phyloP scores from a whole-genome alignment of 2,888 invertebrate species.

The Diaperis boleti region DNA sequence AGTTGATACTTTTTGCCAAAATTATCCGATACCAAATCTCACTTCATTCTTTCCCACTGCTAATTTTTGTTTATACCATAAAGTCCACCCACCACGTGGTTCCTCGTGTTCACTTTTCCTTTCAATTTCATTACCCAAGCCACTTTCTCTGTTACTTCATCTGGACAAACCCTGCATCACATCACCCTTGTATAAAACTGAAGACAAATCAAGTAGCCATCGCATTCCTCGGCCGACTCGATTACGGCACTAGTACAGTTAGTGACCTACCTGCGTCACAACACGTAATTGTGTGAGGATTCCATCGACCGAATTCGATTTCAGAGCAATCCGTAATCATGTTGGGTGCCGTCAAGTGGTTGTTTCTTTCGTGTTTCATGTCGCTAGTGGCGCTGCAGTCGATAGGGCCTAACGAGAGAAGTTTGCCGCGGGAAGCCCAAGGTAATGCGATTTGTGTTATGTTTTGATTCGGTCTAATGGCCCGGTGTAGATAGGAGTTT shows the following conservation, averaged over 20 bases:
- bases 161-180: conserved; percentile 47
- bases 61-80: neutral
- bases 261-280: conserved; percentile 53
- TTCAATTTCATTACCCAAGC: conserved; percentile 41
- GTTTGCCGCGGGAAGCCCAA: conserved; percentile 57
- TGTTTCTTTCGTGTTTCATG: conserved; percentile 69
- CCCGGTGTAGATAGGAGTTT: conserved; percentile 71
- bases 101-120: conserved; percentile 28
- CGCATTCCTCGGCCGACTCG: conserved; percentile 17
- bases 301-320: conserved; percentile 42
- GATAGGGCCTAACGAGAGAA: conserved; percentile 63
- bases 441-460: conserved; percentile 55
- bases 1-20: too few relatives aligned
- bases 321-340: conserved; percentile 49
- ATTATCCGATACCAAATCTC: neutral
- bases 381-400: conserved; percentile 71
- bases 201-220: conserved; percentile 7
- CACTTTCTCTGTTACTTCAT: conserved; percentile 65
- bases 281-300: conserved; percentile 28
- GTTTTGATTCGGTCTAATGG: conserved; percentile 3
- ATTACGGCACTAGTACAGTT: conserved; percentile 52
- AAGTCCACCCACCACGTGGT: neutral
- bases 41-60: neutral
- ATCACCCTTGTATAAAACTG: conserved; percentile 40
- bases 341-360: conserved; percentile 68